These are phyloP conservation scores for Rhinolophus ferrumequinum DNA, from an alignment of 2,113 vertebrate genomes.

Conservation along the genomic window DNA sequence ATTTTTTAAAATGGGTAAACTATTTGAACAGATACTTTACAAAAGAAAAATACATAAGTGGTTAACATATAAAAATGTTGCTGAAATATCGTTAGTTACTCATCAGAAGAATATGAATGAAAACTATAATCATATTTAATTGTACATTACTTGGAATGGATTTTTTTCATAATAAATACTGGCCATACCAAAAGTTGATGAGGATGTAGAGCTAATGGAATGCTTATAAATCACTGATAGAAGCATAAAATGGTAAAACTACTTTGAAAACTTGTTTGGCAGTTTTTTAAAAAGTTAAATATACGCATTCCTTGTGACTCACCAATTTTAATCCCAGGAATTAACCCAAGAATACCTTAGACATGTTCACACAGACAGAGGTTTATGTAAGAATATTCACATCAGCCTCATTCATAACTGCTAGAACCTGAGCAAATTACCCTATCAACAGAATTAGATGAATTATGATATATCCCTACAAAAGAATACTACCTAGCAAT, in stretches of 20 bases:
- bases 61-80: neutral
- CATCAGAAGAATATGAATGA: neutral
- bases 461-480: neutral
- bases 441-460: neutral
- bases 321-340: neutral
- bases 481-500: neutral
- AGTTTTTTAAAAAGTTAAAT: neutral
- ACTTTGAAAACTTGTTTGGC: constrained; percentile 26
- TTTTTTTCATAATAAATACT: neutral
- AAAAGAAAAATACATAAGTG: neutral
- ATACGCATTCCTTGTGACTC: neutral
- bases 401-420: neutral
- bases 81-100: neutral
- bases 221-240: neutral
- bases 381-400: neutral
- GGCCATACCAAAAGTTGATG: neutral
- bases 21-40: neutral
- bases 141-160: neutral
- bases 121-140: neutral
- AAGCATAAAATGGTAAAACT: neutral
- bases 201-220: neutral
- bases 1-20: neutral
- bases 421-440: neutral
- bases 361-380: neutral
- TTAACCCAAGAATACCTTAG: neutral